Base-by-base conservation (phyloP, 1,140 invertebrate genomes). In the Ostrea edulis region DNA sequence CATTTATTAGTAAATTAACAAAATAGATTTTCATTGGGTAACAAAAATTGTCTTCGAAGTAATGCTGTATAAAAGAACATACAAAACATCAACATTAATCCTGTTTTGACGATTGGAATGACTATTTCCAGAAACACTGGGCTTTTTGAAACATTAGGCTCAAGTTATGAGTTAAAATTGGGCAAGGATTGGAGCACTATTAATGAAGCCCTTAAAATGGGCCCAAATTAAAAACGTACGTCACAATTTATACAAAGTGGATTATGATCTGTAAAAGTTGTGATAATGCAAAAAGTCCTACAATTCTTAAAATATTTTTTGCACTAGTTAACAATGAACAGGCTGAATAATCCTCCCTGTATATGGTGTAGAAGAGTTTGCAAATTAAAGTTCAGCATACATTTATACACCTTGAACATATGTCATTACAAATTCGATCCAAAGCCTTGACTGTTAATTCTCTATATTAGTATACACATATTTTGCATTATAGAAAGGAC, bases 161-260 rank as follows among this genome's bases (percentile, higher is more conserved):
- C 12, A n/a, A 44, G 35, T 44, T 44, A 44, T 44, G 35, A 62
- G n/a, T 25, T 29, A 22, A 35, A 8, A 25, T 29, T 29, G 68
- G 68, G 68, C 68, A 71, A 71, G 68, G 68, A 71, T 71, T 71
- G 29, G 68, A 71, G 29, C 68, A 71, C 29, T 71, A 71, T 71
- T 2, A 29, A 29, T 11, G 14, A 8, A 71, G 68, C 11, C 22
- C 25, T 8, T 25, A 71, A 9, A 22, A 71, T 1, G 29, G 22
- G n/a, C 22, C 68, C 9, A 8, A 71, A 25, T 22, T 25, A 14
- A 68, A 68, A 22, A 29, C 22, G 8, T 35, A 71, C 68, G 29
- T 17, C 54, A 55, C 54, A 55, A 12, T 55, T 62, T 58, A 17
- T 11, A 17, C 17, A 62, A 62, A 62, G 55, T 62, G 7, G 54